Evolutionary conservation across 1,140 invertebrate species (phyloP).

Genomic region (Lutraria rhynchaena): DNA sequence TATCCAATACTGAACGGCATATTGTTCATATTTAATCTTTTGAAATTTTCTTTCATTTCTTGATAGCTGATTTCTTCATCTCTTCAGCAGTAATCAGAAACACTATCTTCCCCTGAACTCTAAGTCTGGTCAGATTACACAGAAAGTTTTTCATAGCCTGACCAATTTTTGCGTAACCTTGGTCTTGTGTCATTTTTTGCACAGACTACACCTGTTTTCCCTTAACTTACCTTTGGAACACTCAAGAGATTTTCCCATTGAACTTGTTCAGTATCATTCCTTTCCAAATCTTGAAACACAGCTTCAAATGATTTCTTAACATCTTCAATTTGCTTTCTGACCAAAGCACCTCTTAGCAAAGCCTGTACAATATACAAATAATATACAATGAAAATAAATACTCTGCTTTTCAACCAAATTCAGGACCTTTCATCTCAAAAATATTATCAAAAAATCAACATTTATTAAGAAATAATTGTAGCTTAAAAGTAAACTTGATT

Average conservation of each 20-base stretch:
- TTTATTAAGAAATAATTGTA: too few relatives aligned
- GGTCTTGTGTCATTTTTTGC: background rate
- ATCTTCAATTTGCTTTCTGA: slow-evolving; percentile 38
- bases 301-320: slow-evolving; percentile 34
- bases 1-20: too few relatives aligned
- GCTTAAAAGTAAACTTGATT: too few relatives aligned
- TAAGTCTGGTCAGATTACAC: background rate
- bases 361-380: too few relatives aligned
- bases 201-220: background rate
- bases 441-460: too few relatives aligned
- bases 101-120: background rate
- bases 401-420: too few relatives aligned
- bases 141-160: background rate
- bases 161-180: too few relatives aligned
- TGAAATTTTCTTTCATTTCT: background rate
- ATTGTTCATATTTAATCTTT: background rate
- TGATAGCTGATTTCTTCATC: too few relatives aligned
- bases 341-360: slow-evolving; percentile 19
- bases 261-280: background rate
- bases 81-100: too few relatives aligned
- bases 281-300: background rate
- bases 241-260: slow-evolving; percentile 6
- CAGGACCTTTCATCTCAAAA: too few relatives aligned
- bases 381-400: too few relatives aligned
- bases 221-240: slow-evolving; percentile 26